Percentiles rank a stretch among this genome's conserved stretches.
These are phyloP conservation scores for Rhysida immarginata DNA, from an alignment of 1,140 invertebrate species.

Conservation along the genomic window DNA sequence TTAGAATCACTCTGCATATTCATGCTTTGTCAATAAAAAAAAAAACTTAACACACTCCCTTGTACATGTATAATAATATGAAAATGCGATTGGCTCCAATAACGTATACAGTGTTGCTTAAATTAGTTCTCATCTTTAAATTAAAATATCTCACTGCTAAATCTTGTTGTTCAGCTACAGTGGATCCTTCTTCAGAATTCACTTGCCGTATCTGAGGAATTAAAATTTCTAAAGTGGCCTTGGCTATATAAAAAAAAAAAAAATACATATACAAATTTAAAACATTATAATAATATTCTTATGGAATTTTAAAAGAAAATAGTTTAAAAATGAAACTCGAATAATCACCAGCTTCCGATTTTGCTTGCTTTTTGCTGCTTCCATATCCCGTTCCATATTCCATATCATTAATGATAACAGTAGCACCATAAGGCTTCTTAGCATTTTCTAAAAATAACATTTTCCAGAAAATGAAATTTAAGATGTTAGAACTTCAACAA, in stretches of 20 bases:
- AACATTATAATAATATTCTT: no score
- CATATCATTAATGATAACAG: slow-evolving; percentile 78
- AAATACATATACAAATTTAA: neutral
- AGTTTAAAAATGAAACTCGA: neutral
- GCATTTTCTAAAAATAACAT: slow-evolving; percentile 55
- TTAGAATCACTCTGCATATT: no score
- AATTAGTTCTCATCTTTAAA: no score
- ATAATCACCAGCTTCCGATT: slow-evolving; percentile 54
- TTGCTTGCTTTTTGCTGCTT: slow-evolving; percentile 87
- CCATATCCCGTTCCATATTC: slow-evolving; percentile 84
- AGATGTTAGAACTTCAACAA: no score
- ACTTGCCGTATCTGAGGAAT: slow-evolving; percentile 82
- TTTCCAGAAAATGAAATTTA: slow-evolving; percentile 4
- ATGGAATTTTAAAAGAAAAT: neutral
- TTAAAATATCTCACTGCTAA: slow-evolving; percentile 36
- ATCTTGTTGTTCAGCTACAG: slow-evolving; percentile 24
- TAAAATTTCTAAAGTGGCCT: slow-evolving; percentile 74
- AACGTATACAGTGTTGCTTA: no score
- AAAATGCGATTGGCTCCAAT: no score
- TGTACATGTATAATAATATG: no score
- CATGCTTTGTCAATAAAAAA: no score
- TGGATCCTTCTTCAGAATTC: slow-evolving; percentile 20
- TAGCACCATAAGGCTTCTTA: slow-evolving; percentile 79
- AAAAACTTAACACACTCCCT: no score
- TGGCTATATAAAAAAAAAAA: slow-evolving; percentile 34